Base-by-base conservation (phyloP, 2,797 vertebrate genomes). In the Silurus aristotelis region DNA sequence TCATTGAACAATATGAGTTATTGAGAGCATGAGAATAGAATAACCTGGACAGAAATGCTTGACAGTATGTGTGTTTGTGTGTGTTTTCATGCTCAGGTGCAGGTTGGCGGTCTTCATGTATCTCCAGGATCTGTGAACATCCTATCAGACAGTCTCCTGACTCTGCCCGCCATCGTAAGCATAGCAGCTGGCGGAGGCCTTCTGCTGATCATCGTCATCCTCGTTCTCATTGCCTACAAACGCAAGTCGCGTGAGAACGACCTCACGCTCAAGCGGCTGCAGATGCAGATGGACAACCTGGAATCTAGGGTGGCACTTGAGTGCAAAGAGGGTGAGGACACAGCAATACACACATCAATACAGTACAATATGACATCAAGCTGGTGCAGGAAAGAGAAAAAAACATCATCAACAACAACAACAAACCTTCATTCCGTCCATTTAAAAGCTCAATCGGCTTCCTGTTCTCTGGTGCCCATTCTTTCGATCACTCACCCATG, bases 251-350 rank as follows among this genome's bases (percentile, higher is more conserved):
- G 97, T 0, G 98, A 99, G 86, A 99, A 99, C 0, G 98, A 99
- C 93, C 97, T 99, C 85, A 99, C 98, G 1, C 96, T 99, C 84
- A 99, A 99, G 92, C 94, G 98, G 82, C 92, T 99, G 88, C 98
- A 99, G 91, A 99, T 99, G 98, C 98, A 99, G 91, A 99, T 99
- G 98, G 98, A 99, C 96, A 99, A 99, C 89, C 94, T 99, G 90
- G 98, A 99, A 91, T 99, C 98, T 0, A 95, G 98, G 0, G 98
- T 99, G 43, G 98, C 98, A 25, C 93, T 99, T 55, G 98, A 99
- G 93, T 99, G 98, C 93, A 99, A 99, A 90, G 98, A 99, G 93
- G 98, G 98, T 99, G 70, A 61, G 92, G 82, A 82, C 20, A 68
- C 25, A 9, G 19, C 73, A 76, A 25, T 48, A 76, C 48, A 27